phyloP scores from a whole-genome alignment of 2,797 vertebrate species.

The Gymnocypris eckloni region DNA sequence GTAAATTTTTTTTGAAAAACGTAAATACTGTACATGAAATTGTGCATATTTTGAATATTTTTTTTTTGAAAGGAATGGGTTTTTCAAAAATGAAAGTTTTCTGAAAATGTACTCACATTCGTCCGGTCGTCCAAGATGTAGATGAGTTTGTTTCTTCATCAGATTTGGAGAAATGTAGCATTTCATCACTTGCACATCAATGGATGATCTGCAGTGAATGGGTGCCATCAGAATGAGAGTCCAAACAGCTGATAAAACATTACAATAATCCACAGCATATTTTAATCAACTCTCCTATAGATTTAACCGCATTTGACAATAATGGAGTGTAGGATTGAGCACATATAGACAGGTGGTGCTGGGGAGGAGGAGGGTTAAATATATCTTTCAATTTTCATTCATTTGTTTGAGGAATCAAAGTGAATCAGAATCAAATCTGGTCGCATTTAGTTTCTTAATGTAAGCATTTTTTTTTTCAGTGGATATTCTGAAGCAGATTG shows the following conservation, averaged over 20 bases:
- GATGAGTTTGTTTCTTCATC: neutral
- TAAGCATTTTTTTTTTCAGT: constrained; percentile 71
- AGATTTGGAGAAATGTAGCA: neutral
- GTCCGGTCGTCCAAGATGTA: no score
- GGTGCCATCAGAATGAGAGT: neutral
- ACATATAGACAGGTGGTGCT: neutral
- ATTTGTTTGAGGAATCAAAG: neutral
- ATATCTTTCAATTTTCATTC: no score
- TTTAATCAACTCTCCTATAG: neutral
- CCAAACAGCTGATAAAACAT: neutral
- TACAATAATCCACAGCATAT: neutral
- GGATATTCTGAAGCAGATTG: constrained; percentile 95
- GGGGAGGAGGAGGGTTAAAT: neutral
- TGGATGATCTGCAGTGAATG: neutral
- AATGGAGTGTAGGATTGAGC: neutral
- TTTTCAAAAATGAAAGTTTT: neutral
- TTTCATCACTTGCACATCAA: neutral
- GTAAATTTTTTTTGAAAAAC: no score
- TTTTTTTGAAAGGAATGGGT: no score
- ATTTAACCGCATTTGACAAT: neutral
- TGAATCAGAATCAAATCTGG: neutral
- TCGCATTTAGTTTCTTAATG: neutral
- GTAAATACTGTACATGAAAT: no score
- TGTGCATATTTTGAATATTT: no score
- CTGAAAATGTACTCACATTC: neutral